Percentiles rank a stretch among this genome's conserved stretches.
phyloP scores from a whole-genome alignment of 1,140 invertebrate species.

The Metopolophium dirhodum region DNA sequence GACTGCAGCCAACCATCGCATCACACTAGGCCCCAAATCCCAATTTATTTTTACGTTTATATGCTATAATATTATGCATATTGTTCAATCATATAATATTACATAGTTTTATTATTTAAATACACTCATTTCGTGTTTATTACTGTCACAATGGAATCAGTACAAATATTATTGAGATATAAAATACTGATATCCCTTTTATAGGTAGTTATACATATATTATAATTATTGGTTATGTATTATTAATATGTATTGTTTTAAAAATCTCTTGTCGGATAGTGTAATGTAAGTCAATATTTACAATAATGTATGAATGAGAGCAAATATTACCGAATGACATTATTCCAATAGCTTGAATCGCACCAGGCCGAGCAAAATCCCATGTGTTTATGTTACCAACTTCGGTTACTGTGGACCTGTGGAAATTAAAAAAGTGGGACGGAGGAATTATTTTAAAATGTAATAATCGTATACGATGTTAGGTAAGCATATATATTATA shows the following conservation, averaged over 20 bases:
- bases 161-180: neutral
- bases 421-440: neutral
- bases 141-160: neutral
- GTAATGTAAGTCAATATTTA: neutral
- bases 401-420: slow-evolving; percentile 62
- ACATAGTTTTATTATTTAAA: neutral
- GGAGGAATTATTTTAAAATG: slow-evolving; percentile 9
- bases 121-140: too few relatives aligned
- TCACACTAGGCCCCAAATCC: too few relatives aligned
- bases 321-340: slow-evolving; percentile 79
- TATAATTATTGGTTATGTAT: neutral
- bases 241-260: neutral
- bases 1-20: too few relatives aligned
- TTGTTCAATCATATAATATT: neutral
- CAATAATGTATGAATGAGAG: neutral
- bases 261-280: neutral
- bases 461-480: slow-evolving; percentile 30
- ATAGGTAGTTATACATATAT: too few relatives aligned
- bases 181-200: neutral
- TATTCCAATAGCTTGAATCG: slow-evolving; percentile 83
- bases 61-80: neutral
- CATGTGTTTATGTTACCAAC: slow-evolving; percentile 75
- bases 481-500: neutral
- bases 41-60: neutral
- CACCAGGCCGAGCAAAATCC: slow-evolving; percentile 76